Percentiles rank a stretch among this genome's conserved stretches.
Evolutionary conservation across 2,113 vertebrate genomes (phyloP).

Genomic region (Saguinus midas): DNA sequence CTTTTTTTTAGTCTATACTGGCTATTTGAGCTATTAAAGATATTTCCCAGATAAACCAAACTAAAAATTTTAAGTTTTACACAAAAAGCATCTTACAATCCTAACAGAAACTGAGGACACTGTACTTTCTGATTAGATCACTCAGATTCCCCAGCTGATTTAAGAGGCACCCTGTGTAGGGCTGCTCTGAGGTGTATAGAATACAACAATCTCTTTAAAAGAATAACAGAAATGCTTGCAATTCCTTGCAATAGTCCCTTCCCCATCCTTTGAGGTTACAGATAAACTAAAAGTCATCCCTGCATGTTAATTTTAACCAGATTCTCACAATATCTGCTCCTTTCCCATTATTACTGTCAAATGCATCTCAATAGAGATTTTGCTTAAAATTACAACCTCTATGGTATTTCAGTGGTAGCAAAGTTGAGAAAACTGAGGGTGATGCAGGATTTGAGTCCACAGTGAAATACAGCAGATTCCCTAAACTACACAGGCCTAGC

Average conservation of each 20-base stretch:
- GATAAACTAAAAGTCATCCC: neutral
- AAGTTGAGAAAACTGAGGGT: neutral
- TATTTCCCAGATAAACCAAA: slow-evolving; percentile 65
- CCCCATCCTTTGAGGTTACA: neutral
- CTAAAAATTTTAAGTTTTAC: slow-evolving; percentile 63
- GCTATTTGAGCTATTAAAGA: slow-evolving; percentile 50
- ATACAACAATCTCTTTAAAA: neutral
- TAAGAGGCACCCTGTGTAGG: slow-evolving; percentile 55
- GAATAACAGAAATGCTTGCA: neutral
- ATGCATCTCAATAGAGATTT: neutral
- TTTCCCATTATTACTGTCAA: slow-evolving; percentile 20
- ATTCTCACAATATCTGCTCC: neutral
- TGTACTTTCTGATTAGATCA: slow-evolving; percentile 59
- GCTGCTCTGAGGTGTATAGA: neutral
- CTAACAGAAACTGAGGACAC: slow-evolving; percentile 58
- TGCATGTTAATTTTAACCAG: neutral
- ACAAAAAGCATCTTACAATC: slow-evolving; percentile 50
- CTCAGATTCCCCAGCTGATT: slow-evolving; percentile 58
- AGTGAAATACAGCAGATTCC: neutral
- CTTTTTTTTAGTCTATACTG: neutral
- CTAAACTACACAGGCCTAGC: neutral
- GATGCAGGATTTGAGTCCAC: neutral
- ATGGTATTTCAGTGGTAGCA: neutral
- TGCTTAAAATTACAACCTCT: neutral
- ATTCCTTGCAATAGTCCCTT: neutral